Evolutionary conservation across 2,888 invertebrate genomes (phyloP).

Genomic region (Chesias legatella): DNA sequence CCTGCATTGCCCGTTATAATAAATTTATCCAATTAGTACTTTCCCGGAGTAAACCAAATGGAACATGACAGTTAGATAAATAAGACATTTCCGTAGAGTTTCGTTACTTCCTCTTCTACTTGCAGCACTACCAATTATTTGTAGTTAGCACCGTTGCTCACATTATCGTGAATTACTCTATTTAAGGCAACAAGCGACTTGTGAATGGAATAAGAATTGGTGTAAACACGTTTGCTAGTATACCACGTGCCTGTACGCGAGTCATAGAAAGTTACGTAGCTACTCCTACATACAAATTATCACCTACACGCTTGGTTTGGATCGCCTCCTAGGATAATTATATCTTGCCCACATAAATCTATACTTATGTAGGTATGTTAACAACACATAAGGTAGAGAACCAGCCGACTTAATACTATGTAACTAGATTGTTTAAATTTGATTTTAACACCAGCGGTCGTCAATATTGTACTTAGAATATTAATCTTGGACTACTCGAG

Average conservation of each 20-base stretch:
- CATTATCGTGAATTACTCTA: conserved; percentile 27
- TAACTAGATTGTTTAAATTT: no score
- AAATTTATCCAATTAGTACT: conserved; percentile 19
- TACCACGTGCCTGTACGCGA: conserved; percentile 32
- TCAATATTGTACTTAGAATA: no score
- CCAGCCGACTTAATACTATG: no score
- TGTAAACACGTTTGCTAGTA: conserved; percentile 39
- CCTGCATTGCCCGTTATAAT: no score
- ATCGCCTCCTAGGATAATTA: conserved; percentile 10
- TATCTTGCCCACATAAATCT: conserved; percentile 1
- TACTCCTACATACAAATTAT: conserved; percentile 28
- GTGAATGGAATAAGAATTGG: conserved; percentile 53
- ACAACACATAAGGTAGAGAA: no score
- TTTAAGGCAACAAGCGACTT: conserved; percentile 29
- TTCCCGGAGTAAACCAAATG: conserved; percentile 24
- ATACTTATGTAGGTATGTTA: conserved; percentile 1
- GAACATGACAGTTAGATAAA: conserved; percentile 21
- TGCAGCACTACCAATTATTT: conserved; percentile 17
- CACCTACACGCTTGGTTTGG: conserved; percentile 19
- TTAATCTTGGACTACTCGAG: no score
- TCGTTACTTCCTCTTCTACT: conserved; percentile 22
- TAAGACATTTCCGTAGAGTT: conserved; percentile 29
- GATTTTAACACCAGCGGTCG: no score
- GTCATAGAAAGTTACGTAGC: conserved; percentile 26
- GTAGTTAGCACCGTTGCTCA: conserved; percentile 11